phyloP scores from a whole-genome alignment of 2,113 vertebrate species.

The Corythornis cristatus region DNA sequence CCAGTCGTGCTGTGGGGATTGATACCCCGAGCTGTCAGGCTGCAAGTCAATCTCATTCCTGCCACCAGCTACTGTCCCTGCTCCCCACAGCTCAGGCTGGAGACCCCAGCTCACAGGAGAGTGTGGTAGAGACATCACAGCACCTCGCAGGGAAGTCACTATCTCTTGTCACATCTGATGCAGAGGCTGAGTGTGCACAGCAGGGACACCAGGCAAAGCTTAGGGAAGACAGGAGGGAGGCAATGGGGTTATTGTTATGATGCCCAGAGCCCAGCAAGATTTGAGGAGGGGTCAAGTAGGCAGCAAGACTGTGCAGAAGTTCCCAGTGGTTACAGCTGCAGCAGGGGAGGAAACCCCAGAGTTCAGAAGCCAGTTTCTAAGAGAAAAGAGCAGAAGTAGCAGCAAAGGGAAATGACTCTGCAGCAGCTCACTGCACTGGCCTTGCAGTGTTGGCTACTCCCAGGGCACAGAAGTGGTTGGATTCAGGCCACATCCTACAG shows the following conservation, averaged over 20 bases:
- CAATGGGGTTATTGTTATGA: not conserved
- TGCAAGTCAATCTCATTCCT: not conserved
- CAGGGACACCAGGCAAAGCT: not conserved
- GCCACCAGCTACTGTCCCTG: not conserved
- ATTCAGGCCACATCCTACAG: not conserved
- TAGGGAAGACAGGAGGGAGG: not conserved
- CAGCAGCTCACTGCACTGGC: not conserved
- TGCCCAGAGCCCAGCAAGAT: not conserved
- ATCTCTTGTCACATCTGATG: not conserved
- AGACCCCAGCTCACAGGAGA: not conserved
- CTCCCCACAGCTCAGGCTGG: not conserved
- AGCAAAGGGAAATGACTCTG: not conserved
- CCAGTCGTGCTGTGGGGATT: not conserved
- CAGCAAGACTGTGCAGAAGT: not conserved
- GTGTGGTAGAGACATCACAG: accelerated
- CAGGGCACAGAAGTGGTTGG: not conserved
- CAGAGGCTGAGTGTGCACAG: not conserved
- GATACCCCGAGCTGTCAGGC: not conserved
- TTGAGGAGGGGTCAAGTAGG: not conserved
- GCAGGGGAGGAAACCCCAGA: not conserved
- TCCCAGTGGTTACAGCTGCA: not conserved
- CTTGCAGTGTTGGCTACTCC: not conserved
- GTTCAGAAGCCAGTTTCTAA: not conserved
- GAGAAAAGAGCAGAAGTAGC: not conserved
- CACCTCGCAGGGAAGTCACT: not conserved